phyloP scores from a whole-genome alignment of 2,113 vertebrate genomes.

The Albula glossodonta region DNA sequence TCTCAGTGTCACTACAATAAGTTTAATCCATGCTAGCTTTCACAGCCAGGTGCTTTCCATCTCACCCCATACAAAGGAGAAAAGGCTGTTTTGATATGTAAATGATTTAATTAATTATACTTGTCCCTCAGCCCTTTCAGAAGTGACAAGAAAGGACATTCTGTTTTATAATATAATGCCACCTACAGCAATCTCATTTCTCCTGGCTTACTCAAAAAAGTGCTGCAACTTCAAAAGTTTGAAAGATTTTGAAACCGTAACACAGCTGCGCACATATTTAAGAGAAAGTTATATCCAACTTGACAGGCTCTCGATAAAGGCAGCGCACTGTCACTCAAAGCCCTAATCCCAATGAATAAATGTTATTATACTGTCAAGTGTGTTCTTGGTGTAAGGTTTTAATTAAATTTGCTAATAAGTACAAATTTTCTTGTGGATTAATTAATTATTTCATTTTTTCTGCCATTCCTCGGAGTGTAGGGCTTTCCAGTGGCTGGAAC shows the following conservation, averaged over 20 bases:
- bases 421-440: neutral
- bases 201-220: neutral
- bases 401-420: neutral
- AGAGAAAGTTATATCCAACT: neutral
- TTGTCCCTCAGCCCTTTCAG: conserved; percentile 31
- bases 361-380: neutral
- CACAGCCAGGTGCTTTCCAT: conserved; percentile 29
- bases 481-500: neutral
- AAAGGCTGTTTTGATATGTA: conserved; percentile 53
- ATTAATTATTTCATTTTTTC: neutral
- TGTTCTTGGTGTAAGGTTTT: neutral
- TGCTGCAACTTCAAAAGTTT: neutral
- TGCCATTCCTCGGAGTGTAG: neutral
- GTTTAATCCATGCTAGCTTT: conserved; percentile 20
- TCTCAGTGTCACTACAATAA: conserved; percentile 13
- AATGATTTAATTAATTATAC: conserved; percentile 53
- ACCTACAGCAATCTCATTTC: neutral
- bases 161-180: neutral
- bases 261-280: neutral
- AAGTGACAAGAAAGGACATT: conserved; percentile 23
- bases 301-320: neutral
- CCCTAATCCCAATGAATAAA: neutral
- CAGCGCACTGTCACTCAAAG: neutral
- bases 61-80: conserved; percentile 35
- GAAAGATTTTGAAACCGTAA: neutral